A percentile compares a stretch with the other conserved stretches of the same genome.
These are phyloP conservation scores for Oreotragus oreotragus DNA, from an alignment of 2,113 vertebrate genomes.

Conservation along the genomic window DNA sequence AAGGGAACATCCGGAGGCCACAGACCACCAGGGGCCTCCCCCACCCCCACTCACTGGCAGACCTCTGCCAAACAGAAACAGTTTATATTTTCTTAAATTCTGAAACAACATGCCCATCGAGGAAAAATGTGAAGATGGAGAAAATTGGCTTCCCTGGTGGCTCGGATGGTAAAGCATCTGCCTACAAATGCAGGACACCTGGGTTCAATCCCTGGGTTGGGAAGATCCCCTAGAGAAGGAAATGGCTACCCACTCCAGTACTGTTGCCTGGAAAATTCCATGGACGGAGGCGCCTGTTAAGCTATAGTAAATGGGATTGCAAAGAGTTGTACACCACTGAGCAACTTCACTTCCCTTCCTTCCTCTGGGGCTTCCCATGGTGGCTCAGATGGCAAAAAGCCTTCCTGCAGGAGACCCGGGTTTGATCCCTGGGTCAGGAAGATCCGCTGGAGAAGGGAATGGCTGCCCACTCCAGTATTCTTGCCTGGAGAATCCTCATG, in stretches of 20 bases:
- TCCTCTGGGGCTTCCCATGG: neutral
- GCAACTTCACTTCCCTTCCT: neutral
- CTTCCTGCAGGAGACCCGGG: neutral
- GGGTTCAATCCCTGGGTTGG: neutral
- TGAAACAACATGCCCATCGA: neutral
- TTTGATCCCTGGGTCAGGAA: neutral
- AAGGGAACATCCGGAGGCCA: neutral
- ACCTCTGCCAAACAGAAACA: neutral
- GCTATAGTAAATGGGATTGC: neutral
- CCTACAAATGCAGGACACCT: neutral
- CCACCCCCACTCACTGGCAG: accelerated
- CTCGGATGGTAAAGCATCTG: neutral
- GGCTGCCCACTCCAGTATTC: neutral
- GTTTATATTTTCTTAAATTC: neutral
- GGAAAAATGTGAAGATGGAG: neutral
- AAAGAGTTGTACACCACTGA: neutral
- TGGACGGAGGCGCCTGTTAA: neutral
- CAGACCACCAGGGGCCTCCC: neutral
- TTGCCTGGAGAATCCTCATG: neutral
- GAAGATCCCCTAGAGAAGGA: neutral
- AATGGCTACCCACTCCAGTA: neutral
- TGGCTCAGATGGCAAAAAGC: neutral
- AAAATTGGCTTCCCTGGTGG: neutral
- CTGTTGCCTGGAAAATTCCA: neutral
- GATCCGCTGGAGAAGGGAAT: neutral